Evolutionary conservation across 2,888 invertebrate species (phyloP).

Genomic region (Ceratothoa steindachneri): DNA sequence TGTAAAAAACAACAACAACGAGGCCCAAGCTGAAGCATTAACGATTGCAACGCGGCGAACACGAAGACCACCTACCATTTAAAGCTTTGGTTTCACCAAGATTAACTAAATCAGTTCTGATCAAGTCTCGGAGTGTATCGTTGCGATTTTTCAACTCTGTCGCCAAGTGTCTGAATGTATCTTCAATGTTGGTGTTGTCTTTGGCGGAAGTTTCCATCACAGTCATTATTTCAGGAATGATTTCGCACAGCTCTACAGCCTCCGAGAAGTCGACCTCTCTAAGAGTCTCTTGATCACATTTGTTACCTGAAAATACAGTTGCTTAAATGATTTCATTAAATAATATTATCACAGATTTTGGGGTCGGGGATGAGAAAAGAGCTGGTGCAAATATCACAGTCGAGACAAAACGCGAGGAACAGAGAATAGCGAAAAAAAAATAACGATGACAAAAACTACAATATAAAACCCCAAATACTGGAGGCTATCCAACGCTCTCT

Average conservation of each 20-base stretch:
- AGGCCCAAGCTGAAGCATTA: too few relatives aligned
- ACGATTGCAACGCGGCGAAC: neutral
- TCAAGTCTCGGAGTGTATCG: neutral
- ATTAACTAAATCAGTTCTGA: neutral
- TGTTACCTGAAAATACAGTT: constrained; percentile 69
- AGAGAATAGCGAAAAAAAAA: too few relatives aligned
- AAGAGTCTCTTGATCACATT: constrained; percentile 75
- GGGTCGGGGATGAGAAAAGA: too few relatives aligned
- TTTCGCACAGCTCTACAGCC: constrained; percentile 79
- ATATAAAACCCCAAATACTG: too few relatives aligned
- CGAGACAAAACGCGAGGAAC: too few relatives aligned
- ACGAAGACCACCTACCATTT: neutral
- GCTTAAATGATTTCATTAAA: too few relatives aligned
- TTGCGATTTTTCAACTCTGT: constrained; percentile 66
- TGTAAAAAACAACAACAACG: too few relatives aligned
- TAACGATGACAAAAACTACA: too few relatives aligned
- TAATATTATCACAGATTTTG: too few relatives aligned
- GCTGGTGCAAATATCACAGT: too few relatives aligned
- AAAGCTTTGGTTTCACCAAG: neutral
- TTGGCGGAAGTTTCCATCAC: constrained; percentile 86
- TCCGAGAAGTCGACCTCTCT: constrained; percentile 81
- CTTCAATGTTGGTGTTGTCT: constrained; percentile 84
- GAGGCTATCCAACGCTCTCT: too few relatives aligned
- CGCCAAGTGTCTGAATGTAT: constrained; percentile 78
- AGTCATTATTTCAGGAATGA: constrained; percentile 77